Conservation (phyloP, 2,888 invertebrate genomes). For the Opisthograptis luteolata region DNA sequence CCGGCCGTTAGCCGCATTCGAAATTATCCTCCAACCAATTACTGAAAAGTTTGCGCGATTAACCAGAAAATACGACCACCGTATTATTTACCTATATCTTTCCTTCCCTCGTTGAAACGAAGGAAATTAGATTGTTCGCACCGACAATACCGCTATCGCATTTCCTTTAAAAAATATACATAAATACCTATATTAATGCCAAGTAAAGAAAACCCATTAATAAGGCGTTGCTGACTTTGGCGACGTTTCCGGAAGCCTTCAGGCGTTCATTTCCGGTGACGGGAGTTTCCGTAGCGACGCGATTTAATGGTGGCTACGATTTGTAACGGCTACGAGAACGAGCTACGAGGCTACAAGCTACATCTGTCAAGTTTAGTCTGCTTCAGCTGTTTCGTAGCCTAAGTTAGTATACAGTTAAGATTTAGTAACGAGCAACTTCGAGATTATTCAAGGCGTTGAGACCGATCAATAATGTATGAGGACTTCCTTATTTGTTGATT, state of each 20-base stretch:
- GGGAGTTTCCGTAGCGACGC: conserved; percentile 32
- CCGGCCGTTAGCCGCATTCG: too few species aligned
- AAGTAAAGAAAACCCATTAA: conserved; percentile 33
- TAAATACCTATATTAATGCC: conserved; percentile 24
- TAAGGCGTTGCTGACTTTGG: conserved; percentile 28
- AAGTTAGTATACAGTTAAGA: too few species aligned
- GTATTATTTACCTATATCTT: not conserved
- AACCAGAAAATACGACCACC: not conserved
- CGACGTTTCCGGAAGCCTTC: conserved; percentile 38
- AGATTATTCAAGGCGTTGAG: too few species aligned
- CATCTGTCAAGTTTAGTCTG: not conserved
- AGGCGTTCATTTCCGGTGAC: conserved; percentile 43
- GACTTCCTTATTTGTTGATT: too few species aligned
- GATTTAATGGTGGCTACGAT: conserved; percentile 21
- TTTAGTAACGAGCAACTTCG: too few species aligned
- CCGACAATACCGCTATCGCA: conserved; percentile 34
- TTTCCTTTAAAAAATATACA: conserved; percentile 30
- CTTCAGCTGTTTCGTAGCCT: too few species aligned
- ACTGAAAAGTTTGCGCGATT: not conserved
- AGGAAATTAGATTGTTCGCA: conserved; percentile 29
- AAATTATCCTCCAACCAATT: too few species aligned
- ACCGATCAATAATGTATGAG: too few species aligned
- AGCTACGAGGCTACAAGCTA: not conserved
- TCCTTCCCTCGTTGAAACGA: conserved; percentile 6
- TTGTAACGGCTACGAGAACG: conserved; percentile 13